A percentile compares a stretch with the other conserved stretches of the same genome.
These are phyloP conservation scores for Empis stercorea DNA, from an alignment of 2,888 invertebrate genomes.

Conservation along the genomic window DNA sequence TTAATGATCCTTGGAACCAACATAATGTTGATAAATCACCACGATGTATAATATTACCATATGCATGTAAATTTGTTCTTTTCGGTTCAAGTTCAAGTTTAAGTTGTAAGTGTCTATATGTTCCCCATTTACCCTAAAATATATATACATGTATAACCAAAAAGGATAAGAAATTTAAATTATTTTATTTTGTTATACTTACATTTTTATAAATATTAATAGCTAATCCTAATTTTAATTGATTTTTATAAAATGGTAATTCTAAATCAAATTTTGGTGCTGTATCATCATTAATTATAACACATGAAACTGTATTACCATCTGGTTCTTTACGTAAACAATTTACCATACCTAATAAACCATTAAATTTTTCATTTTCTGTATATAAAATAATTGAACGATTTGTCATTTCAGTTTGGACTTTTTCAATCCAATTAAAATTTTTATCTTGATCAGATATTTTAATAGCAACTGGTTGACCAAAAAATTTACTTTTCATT, in stretches of 20 bases:
- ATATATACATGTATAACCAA: no score
- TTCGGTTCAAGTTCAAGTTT: slow-evolving; percentile 31
- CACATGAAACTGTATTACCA: slow-evolving; percentile 47
- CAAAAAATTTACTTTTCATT: slow-evolving; percentile 14
- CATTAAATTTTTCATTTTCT: slow-evolving; percentile 55
- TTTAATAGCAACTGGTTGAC: slow-evolving; percentile 19
- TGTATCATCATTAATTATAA: slow-evolving; percentile 48
- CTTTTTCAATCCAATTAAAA: slow-evolving; percentile 27
- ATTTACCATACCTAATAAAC: slow-evolving; percentile 78
- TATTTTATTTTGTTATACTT: no score
- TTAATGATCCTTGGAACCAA: slow-evolving; percentile 64
- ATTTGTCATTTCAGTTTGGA: slow-evolving; percentile 23
- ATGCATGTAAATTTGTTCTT: slow-evolving; percentile 50
- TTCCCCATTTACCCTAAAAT: slow-evolving; percentile 50
- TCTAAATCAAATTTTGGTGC: slow-evolving; percentile 54
- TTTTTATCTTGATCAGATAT: slow-evolving; percentile 22
- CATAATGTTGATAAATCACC: slow-evolving; percentile 76
- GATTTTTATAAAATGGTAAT: slow-evolving; percentile 50
- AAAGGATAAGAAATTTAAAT: no score
- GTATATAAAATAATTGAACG: slow-evolving; percentile 46
- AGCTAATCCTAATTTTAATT: slow-evolving; percentile 59
- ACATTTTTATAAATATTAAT: slow-evolving; percentile 60
- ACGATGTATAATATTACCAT: slow-evolving; percentile 58
- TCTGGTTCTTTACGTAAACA: slow-evolving; percentile 73
- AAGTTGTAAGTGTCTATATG: slow-evolving; percentile 68